Base-by-base conservation (phyloP, 2,797 vertebrate genomes). In the Danio tinwini region DNA sequence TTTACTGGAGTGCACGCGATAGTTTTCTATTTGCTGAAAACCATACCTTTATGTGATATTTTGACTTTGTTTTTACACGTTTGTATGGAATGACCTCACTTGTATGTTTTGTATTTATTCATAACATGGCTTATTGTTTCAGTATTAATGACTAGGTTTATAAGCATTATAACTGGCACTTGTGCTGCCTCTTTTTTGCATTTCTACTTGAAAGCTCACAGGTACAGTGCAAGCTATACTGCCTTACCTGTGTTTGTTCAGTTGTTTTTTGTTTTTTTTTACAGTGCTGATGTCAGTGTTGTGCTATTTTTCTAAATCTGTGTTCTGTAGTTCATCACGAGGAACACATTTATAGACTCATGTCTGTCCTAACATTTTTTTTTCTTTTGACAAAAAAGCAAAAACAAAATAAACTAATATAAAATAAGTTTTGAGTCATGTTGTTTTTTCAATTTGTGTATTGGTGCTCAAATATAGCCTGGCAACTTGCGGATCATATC, bases 41-140 rank as follows among this genome's bases (percentile, higher is more conserved):
- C 44, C 70, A 80, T 21, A 17, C 39, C 39, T 67, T 65, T 58
- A 12, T 58, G 45, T 59, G 52, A 40, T 21, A 16, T 40, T 44
- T 45, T 45, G 7, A 50, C n/a, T 64, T 70, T 19, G 64, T 72
- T 78, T 78, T 59, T 50, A 78, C 63, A 74, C 49, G 53, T 62
- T 52, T 63, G 39, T 63, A 87, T 84, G 83, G 75, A 76, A 78
- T 86, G 83, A 88, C 83, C 82, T 76, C 56, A 82, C 14, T 0
- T 88, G 45, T 82, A 76, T 78, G 81, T 81, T 83, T 83, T 92
- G 16, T 71, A 78, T 78, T 93, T 93, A 93, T 93, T 92, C 91
- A 87, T 87, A 84, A 86, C 63, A 81, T 72, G 53, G 29, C 50
- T 19, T 29, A 53, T 78, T 39, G 39, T 13, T 74, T 75, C 67